Evolutionary conservation across 2,113 vertebrate species (phyloP).

Genomic region (Elephantulus edwardii): DNA sequence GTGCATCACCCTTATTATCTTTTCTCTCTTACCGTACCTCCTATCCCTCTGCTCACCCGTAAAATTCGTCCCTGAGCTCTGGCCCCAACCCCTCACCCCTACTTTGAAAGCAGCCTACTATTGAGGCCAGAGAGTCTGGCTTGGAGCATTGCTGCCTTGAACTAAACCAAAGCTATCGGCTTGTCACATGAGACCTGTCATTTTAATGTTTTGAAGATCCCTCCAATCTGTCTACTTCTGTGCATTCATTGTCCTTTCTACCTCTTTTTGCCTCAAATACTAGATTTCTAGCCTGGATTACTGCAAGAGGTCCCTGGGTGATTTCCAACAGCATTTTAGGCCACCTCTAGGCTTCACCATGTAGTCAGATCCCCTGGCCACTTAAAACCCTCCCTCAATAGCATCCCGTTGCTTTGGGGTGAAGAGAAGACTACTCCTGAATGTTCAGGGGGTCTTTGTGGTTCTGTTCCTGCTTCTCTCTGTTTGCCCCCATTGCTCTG

Average conservation of each 20-base stretch:
- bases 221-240: not conserved
- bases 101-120: not conserved
- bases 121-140: not conserved
- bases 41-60: not conserved
- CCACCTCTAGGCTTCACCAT: not conserved
- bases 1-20: not conserved
- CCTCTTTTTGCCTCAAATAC: not conserved
- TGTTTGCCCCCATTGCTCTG: not conserved
- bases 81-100: not conserved
- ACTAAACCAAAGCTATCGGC: not conserved
- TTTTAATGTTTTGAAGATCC: conserved; percentile 4
- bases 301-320: not conserved
- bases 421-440: conserved; percentile 31
- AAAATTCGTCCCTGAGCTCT: conserved; percentile 41
- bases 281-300: not conserved
- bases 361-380: not conserved
- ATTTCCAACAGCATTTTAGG: not conserved
- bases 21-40: not conserved
- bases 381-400: not conserved
- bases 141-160: conserved; percentile 21
- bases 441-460: not conserved
- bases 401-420: conserved; percentile 7
- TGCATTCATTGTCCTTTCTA: not conserved
- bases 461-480: conserved; percentile 19
- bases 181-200: not conserved